These are phyloP conservation scores for Rhamnusium bicolor DNA, from an alignment of 2,888 invertebrate genomes.

Conservation along the genomic window DNA sequence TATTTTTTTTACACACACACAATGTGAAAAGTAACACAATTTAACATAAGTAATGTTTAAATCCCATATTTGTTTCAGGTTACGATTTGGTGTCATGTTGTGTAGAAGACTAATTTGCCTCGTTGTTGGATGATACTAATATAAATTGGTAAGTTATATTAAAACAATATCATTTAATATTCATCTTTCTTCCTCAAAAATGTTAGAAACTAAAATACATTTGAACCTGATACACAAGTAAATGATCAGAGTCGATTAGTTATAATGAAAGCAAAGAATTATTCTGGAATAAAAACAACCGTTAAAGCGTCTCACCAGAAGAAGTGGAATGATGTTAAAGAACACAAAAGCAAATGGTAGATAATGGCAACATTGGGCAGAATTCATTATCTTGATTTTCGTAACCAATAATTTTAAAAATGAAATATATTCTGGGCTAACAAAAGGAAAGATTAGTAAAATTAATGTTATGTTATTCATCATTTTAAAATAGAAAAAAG, in stretches of 20 bases:
- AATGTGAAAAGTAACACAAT: too few relatives aligned
- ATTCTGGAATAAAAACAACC: background rate
- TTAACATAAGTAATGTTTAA: too few relatives aligned
- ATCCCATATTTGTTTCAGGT: constrained; percentile 23
- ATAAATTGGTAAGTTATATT: constrained; percentile 22
- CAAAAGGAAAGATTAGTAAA: constrained; percentile 16
- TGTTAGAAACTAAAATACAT: too few relatives aligned
- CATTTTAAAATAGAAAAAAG: constrained; percentile 29
- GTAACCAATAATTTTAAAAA: constrained; percentile 14
- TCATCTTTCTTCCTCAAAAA: too few relatives aligned
- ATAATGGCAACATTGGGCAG: background rate
- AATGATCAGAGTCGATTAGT: too few relatives aligned
- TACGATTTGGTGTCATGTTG: constrained; percentile 6
- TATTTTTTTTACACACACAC: too few relatives aligned
- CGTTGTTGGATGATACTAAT: background rate
- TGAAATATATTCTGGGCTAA: constrained; percentile 11
- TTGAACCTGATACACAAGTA: too few relatives aligned
- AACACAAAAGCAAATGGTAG: background rate
- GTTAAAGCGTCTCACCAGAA: background rate
- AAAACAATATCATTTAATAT: too few relatives aligned
- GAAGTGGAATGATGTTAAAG: background rate
- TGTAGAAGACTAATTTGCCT: constrained; percentile 17
- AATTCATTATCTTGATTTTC: constrained; percentile 8
- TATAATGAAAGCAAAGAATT: background rate
- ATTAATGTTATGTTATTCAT: constrained; percentile 18